Evolutionary conservation across 2,888 invertebrate species (phyloP).

Genomic region (Subacronicta megacephala): DNA sequence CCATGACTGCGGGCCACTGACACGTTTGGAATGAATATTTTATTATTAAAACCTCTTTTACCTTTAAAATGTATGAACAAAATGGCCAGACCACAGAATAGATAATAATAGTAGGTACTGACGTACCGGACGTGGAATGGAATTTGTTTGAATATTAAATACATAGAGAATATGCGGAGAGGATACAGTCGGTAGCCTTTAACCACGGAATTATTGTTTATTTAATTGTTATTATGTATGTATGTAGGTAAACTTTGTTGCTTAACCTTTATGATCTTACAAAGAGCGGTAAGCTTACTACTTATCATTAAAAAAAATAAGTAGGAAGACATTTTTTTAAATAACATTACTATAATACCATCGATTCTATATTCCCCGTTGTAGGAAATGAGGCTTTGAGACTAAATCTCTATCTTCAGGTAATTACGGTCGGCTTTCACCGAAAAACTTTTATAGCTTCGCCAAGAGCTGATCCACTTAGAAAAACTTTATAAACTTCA

Average conservation of each 20-base stretch:
- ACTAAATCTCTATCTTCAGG: slow-evolving; percentile 60
- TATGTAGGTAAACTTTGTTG: no score
- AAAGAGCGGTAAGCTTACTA: no score
- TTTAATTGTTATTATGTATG: no score
- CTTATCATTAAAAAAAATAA: no score
- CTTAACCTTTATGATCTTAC: no score
- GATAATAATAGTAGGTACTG: no score
- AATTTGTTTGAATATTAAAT: slow-evolving; percentile 30
- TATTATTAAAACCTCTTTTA: slow-evolving; percentile 28
- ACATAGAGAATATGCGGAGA: slow-evolving; percentile 21
- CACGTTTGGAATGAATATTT: slow-evolving; percentile 31
- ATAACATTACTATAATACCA: no score
- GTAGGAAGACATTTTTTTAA: no score
- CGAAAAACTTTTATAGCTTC: slow-evolving; percentile 63
- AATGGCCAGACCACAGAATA: no score
- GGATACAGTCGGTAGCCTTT: slow-evolving; percentile 11
- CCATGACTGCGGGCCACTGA: slow-evolving; percentile 4
- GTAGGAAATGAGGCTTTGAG: slow-evolving; percentile 50
- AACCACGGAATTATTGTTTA: no score
- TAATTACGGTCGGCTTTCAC: slow-evolving; percentile 64
- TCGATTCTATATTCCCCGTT: no score
- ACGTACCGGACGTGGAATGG: slow-evolving; percentile 29
- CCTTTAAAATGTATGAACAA: slow-evolving; percentile 20
- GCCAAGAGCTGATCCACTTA: slow-evolving; percentile 72
- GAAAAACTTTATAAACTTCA: slow-evolving; percentile 72